Base-by-base conservation (phyloP, 2,797 vertebrate species). In the Pyrrhura leucotis region DNA sequence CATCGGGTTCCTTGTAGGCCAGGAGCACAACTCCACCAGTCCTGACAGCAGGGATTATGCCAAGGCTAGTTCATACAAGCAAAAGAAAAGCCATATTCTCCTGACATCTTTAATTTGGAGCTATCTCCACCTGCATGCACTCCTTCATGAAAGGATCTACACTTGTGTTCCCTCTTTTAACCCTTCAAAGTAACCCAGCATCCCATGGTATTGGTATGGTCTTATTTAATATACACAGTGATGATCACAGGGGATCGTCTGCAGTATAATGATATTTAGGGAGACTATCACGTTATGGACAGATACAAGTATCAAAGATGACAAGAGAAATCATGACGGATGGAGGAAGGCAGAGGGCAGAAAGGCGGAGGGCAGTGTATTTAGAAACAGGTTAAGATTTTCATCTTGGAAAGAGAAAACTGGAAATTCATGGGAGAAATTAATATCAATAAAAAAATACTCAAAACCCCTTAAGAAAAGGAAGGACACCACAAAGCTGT, bases 261-360 rank as follows among this genome's bases (percentile, higher is more conserved):
- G 12, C 1, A 51, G 21, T 23, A 15, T 45, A 54, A 63, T 11
- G 35, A 3, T 35, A 42, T 72, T 65, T 48, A 58, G 58, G 50
- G 44, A 72, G 10, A 35, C 35, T 44, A 33, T 14, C 39, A 29
- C 0, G 0, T 80, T 37, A 86, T 4, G 53, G 73, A 39, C 42
- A 89, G 51, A 16, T 16, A 33, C 6, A 81, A 37, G 16, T 10
- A 54, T 4, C 66, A 56, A 17, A 53, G 62, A 44, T 31, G 61
- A 54, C 63, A 74, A 56, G 62, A 59, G 53, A 53, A 79, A 48
- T 23, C 3, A 7, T 11, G 12, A 47, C 8, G n/a, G 66, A 42
- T 56, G 37, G 39, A 45, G 31, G 68, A 63, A 39, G 45, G 63
- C 35, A 67, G 18, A 61, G 9, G 16, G 26, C 69, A 35, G 62